Evolutionary conservation across 2,113 vertebrate genomes (phyloP).

Genomic region (Circaetus gallicus): DNA sequence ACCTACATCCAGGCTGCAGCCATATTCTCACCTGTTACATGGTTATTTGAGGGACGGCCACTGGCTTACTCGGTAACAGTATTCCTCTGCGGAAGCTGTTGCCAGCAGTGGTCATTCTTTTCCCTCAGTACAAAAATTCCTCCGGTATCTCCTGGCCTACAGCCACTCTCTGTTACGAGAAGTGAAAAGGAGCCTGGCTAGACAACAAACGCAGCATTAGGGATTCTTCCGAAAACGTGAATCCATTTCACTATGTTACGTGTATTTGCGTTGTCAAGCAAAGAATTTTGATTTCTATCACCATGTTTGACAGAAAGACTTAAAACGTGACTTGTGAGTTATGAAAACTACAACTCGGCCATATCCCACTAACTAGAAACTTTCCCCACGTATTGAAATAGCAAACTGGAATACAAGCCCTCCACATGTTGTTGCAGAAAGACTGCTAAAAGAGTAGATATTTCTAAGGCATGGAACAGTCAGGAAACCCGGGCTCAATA

Average conservation of each 20-base stretch:
- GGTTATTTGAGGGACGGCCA: background rate
- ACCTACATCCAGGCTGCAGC: background rate
- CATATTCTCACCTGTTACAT: background rate
- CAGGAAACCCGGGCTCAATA: background rate
- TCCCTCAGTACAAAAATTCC: background rate
- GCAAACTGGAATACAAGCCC: background rate
- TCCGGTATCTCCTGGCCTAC: background rate
- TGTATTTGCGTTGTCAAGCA: background rate
- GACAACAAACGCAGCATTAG: background rate
- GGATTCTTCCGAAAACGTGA: background rate
- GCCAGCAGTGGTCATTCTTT: background rate
- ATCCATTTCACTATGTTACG: fast-evolving
- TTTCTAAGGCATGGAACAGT: background rate
- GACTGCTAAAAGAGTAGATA: background rate
- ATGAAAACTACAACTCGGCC: fast-evolving
- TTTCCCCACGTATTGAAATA: background rate
- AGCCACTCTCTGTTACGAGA: background rate
- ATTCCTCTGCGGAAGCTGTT: background rate
- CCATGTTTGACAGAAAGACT: background rate
- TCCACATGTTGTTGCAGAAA: background rate
- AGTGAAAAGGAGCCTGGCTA: background rate
- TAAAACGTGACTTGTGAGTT: background rate
- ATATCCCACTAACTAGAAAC: background rate
- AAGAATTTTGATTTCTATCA: background rate
- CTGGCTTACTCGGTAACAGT: background rate